A percentile compares a stretch with the other conserved stretches of the same genome.
phyloP scores from a whole-genome alignment of 1,140 invertebrate species.

The Daktulosphaira vitifoliae region DNA sequence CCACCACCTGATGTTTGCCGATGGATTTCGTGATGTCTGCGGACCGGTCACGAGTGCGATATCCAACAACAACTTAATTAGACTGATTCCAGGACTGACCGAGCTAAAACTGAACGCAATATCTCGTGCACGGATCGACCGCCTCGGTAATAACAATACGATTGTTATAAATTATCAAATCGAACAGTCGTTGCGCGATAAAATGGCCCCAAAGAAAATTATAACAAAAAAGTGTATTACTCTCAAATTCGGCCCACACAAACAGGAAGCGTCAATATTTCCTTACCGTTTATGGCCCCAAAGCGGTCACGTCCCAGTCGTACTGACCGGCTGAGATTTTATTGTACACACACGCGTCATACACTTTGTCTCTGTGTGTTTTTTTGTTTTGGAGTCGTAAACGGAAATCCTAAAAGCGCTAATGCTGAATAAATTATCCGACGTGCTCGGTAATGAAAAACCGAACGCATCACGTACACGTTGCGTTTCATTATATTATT shows the following conservation, averaged over 20 bases:
- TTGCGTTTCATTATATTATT: neutral
- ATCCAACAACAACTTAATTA: constrained; percentile 28
- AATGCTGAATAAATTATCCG: constrained; percentile 22
- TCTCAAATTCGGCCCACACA: constrained; percentile 17
- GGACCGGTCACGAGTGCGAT: constrained; percentile 23
- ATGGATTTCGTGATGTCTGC: neutral
- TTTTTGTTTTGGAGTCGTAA: constrained; percentile 14
- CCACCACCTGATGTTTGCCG: too few species aligned
- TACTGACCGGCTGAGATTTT: constrained; percentile 9
- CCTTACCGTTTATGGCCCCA: constrained; percentile 28
- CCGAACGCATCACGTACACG: neutral
- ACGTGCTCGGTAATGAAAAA: neutral
- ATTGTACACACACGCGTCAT: neutral
- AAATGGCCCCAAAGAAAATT: too few species aligned
- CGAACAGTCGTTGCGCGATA: too few species aligned
- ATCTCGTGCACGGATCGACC: too few species aligned
- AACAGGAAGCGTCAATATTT: constrained; percentile 29
- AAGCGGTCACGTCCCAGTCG: constrained; percentile 12
- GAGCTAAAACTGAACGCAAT: too few species aligned
- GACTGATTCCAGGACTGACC: constrained; percentile 11
- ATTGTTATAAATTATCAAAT: too few species aligned
- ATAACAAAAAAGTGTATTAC: neutral
- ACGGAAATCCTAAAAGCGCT: constrained; percentile 30
- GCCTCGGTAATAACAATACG: too few species aligned
- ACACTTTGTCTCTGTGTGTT: neutral